Evolutionary conservation across 2,888 invertebrate genomes (phyloP).

Genomic region (Aleiodes alternator): DNA sequence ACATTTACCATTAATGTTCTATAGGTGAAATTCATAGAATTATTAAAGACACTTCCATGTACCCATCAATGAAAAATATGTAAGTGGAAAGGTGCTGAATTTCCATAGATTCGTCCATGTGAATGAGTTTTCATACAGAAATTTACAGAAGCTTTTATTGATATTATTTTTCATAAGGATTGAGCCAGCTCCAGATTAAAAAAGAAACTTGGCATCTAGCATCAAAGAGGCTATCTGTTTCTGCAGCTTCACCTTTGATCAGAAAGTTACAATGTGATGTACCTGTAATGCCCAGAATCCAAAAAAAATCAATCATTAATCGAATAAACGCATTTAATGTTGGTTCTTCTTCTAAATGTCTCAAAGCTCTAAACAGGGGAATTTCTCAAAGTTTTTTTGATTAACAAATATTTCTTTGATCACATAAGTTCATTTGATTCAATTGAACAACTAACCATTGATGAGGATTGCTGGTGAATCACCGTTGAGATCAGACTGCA

Average conservation of each 20-base stretch:
- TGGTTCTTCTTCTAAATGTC: neutral
- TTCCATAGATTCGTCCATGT: no score
- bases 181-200: neutral
- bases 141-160: no score
- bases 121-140: no score
- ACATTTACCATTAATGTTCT: no score
- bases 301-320: neutral
- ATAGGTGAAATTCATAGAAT: no score
- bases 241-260: neutral
- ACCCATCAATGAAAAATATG: no score
- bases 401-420: neutral
- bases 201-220: neutral
- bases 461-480: conserved; percentile 66
- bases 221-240: neutral
- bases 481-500: conserved; percentile 74
- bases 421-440: no score
- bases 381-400: neutral
- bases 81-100: no score
- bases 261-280: conserved; percentile 4
- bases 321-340: no score
- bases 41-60: no score
- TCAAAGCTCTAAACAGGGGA: neutral
- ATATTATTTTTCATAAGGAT: no score
- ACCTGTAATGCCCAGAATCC: neutral
- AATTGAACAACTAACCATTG: conserved; percentile 58